Conservation (phyloP, 92 coral and sea anemone genomes). For the Epizoanthus scotinus region DNA sequence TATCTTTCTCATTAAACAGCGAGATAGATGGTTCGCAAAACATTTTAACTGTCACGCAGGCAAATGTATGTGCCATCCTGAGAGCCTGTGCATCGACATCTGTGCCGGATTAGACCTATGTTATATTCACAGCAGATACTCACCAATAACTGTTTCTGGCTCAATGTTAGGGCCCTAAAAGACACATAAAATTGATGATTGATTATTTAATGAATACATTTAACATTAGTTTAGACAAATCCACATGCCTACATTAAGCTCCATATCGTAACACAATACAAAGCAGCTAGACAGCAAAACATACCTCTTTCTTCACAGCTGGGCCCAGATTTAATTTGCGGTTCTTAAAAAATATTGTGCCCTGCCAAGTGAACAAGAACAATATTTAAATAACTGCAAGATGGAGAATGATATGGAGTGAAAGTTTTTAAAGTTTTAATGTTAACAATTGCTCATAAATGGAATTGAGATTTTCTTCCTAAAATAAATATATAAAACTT, state of each 20-base stretch:
- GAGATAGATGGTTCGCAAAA: too few species aligned
- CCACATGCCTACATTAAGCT: background rate
- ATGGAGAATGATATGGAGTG: background rate
- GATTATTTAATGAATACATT: background rate
- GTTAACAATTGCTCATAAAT: background rate
- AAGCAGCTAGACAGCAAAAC: background rate
- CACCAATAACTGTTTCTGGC: slow-evolving; percentile 59
- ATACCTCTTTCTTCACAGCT: slow-evolving; percentile 71
- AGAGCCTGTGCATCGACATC: too few species aligned
- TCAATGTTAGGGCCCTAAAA: slow-evolving; percentile 41
- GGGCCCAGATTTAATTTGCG: slow-evolving; percentile 77
- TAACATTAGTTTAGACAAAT: background rate
- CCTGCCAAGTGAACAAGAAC: slow-evolving; percentile 19
- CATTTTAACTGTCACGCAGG: too few species aligned
- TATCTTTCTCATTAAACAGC: too few species aligned
- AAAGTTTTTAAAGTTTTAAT: background rate
- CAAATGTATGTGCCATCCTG: too few species aligned
- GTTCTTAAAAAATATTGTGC: slow-evolving; percentile 65
- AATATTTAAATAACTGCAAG: background rate
- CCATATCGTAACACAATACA: background rate
- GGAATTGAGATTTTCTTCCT: too few species aligned
- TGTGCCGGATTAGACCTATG: too few species aligned
- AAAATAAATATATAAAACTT: too few species aligned
- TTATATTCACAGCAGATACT: background rate
- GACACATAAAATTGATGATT: background rate